Percentiles rank a stretch among this genome's conserved stretches.
Conservation (phyloP, 2,113 vertebrate genomes). For the Felis chaus region DNA sequence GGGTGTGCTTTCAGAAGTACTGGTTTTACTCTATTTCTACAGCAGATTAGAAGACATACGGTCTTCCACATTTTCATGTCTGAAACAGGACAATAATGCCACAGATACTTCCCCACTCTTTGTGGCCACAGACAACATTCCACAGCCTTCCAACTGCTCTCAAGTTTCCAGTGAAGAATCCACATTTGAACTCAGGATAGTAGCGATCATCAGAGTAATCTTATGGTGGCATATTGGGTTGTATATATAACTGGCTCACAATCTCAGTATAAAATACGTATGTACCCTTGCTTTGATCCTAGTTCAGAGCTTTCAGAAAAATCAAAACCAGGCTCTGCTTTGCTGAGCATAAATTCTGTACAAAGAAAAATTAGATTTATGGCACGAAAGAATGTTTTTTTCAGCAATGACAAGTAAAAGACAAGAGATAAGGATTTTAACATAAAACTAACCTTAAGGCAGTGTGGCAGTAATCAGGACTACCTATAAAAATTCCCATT, state of each 20-base stretch:
- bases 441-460: conserved; percentile 66
- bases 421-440: conserved; percentile 66
- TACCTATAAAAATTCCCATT: conserved; percentile 67
- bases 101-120: not conserved
- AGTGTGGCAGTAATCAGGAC: conserved; percentile 63
- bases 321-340: not conserved
- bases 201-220: not conserved
- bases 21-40: not conserved
- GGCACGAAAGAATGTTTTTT: conserved; percentile 62
- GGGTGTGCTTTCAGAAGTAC: not conserved
- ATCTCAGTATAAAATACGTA: not conserved
- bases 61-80: not conserved
- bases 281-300: not conserved
- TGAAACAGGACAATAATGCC: not conserved
- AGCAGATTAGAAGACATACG: not conserved
- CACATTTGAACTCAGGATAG: not conserved
- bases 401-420: conserved; percentile 73
- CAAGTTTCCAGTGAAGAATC: not conserved
- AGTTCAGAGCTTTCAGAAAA: not conserved
- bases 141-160: not conserved
- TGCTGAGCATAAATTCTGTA: not conserved
- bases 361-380: conserved; percentile 69
- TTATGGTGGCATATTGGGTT: no score
- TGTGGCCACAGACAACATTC: not conserved
- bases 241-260: not conserved